phyloP scores from a whole-genome alignment of 2,888 invertebrate species.

The Bursaphelenchus okinawaensis region DNA sequence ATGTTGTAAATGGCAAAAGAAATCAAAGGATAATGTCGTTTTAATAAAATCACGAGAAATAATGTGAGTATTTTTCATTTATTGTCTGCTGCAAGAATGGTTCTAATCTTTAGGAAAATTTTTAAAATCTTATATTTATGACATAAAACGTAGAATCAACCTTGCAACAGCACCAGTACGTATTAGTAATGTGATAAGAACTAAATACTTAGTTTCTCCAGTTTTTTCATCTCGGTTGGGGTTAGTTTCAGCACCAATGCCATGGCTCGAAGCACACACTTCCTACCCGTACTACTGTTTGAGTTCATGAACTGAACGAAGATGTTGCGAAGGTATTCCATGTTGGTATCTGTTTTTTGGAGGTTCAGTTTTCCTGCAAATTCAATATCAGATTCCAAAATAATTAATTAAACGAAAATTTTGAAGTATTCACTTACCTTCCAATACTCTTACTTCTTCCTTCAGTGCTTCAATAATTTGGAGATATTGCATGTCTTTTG shows the following conservation, averaged over 20 bases:
- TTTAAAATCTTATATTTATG: no score
- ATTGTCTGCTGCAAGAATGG: no score
- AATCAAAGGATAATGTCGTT: no score
- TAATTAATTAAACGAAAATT: not conserved
- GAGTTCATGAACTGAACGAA: conserved; percentile 75
- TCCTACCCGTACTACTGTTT: conserved; percentile 68
- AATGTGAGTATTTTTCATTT: no score
- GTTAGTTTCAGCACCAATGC: conserved; percentile 76
- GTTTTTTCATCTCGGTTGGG: conserved; percentile 65
- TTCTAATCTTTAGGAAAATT: no score
- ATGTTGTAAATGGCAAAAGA: no score
- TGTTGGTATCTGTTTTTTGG: conserved; percentile 76
- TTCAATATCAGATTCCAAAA: not conserved
- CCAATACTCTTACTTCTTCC: conserved; percentile 59
- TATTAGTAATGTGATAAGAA: no score
- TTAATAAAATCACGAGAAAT: no score
- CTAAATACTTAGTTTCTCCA: conserved; percentile 32
- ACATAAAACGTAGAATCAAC: no score
- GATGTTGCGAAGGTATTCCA: conserved; percentile 85
- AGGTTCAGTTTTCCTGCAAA: conserved; percentile 36
- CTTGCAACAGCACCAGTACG: no score
- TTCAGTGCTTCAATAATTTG: conserved; percentile 65
- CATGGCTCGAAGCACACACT: conserved; percentile 82
- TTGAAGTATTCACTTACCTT: conserved; percentile 43
- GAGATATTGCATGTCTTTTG: conserved; percentile 60